phyloP scores from a whole-genome alignment of 2,888 invertebrate species.

The Hipparchia sbordonii region DNA sequence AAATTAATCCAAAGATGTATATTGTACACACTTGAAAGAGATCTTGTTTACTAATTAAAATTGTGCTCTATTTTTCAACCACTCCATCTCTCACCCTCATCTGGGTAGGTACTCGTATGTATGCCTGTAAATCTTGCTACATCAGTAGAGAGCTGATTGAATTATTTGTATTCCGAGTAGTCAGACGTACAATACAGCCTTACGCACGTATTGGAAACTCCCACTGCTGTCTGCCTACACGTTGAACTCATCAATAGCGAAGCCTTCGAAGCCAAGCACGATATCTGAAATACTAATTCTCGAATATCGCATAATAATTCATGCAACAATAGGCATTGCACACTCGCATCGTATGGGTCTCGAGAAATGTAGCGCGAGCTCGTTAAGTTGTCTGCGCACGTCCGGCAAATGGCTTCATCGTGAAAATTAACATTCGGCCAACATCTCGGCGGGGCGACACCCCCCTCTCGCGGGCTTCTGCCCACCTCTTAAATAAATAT shows the following conservation, averaged over 20 bases:
- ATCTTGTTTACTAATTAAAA: neutral
- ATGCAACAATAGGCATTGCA: slow-evolving; percentile 66
- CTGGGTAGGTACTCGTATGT: neutral
- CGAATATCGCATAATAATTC: slow-evolving; percentile 59
- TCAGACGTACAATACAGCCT: slow-evolving; percentile 9
- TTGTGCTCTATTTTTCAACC: neutral
- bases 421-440: slow-evolving; percentile 77
- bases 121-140: neutral
- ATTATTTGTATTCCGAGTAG: slow-evolving; percentile 8
- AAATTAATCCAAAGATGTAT: too few relatives aligned
- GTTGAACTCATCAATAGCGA: slow-evolving; percentile 21
- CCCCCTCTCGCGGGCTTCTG: slow-evolving; percentile 41
- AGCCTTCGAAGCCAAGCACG: slow-evolving; percentile 13
- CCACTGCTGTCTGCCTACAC: slow-evolving; percentile 15
- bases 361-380: slow-evolving; percentile 66
- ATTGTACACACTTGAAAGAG: too few relatives aligned
- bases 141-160: neutral
- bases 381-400: slow-evolving; percentile 69
- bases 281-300: slow-evolving; percentile 29
- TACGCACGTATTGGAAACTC: slow-evolving; percentile 19
- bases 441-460: slow-evolving; percentile 53
- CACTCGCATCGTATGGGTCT: slow-evolving; percentile 64
- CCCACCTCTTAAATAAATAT: slow-evolving; percentile 65
- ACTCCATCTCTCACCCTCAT: neutral
- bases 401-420: slow-evolving; percentile 76